Evolutionary conservation across 2,113 vertebrate genomes (phyloP).

Genomic region (Puntigrus tetrazona): DNA sequence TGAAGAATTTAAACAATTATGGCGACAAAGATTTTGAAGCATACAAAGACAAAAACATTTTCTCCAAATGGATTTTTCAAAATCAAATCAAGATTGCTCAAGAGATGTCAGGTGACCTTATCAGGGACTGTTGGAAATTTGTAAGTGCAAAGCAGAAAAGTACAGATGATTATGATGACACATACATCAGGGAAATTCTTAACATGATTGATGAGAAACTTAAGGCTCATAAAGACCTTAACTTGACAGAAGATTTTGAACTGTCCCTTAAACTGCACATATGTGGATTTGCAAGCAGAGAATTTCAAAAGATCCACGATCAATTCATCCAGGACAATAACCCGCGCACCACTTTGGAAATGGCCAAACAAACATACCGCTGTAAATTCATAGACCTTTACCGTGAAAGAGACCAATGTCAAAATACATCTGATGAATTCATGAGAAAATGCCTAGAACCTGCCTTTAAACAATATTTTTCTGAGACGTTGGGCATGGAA

Average conservation of each 20-base stretch:
- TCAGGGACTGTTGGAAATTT: neutral
- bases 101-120: neutral
- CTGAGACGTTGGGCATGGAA: conserved; percentile 53
- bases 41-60: no score
- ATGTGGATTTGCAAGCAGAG: conserved; percentile 57
- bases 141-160: neutral
- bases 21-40: no score
- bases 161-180: conserved; percentile 52
- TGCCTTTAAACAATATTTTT: conserved; percentile 55
- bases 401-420: conserved; percentile 49
- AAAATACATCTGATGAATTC: conserved; percentile 60
- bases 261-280: conserved; percentile 62
- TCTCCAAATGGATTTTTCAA: no score
- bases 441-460: conserved; percentile 59
- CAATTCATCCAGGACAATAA: conserved; percentile 44
- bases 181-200: conserved; percentile 45
- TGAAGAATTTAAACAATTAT: no score
- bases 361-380: conserved; percentile 54
- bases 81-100: neutral
- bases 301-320: conserved; percentile 61
- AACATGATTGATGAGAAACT: conserved; percentile 30
- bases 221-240: neutral
- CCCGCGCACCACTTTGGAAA: conserved; percentile 50
- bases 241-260: conserved; percentile 15
- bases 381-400: conserved; percentile 62